Percentiles rank a stretch among this genome's conserved stretches.
These are phyloP conservation scores for Abrostola tripartita DNA, from an alignment of 2,888 invertebrate genomes.

Conservation along the genomic window DNA sequence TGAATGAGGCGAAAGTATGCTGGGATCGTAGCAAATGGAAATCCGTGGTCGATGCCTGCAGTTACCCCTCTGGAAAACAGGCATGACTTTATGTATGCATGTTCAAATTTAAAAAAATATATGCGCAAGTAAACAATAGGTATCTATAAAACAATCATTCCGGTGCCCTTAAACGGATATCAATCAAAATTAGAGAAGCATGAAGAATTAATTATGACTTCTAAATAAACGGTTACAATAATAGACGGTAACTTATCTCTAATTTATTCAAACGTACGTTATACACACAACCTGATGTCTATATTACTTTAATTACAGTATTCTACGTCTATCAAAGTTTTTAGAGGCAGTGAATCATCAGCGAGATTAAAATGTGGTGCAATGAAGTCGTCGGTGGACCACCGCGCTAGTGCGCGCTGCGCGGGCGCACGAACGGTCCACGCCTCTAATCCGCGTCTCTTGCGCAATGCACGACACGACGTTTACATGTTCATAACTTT, in stretches of 20 bases:
- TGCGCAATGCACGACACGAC: conserved; percentile 63
- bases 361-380: conserved; percentile 55
- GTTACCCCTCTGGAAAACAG: too few relatives aligned
- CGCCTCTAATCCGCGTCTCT: conserved; percentile 68
- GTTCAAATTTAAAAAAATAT: too few relatives aligned
- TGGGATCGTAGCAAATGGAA: too few relatives aligned
- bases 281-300: conserved; percentile 27
- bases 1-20: too few relatives aligned
- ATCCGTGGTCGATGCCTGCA: too few relatives aligned
- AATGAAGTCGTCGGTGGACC: conserved; percentile 64
- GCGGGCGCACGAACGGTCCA: conserved; percentile 64
- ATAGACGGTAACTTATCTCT: conserved; percentile 8
- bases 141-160: too few relatives aligned
- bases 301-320: conserved; percentile 46
- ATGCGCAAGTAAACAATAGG: too few relatives aligned
- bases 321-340: conserved; percentile 45
- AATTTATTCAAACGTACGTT: conserved; percentile 15
- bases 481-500: conserved; percentile 55
- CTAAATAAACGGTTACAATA: background rate
- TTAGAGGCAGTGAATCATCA: conserved; percentile 57
- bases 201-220: background rate
- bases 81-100: too few relatives aligned
- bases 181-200: too few relatives aligned
- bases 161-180: too few relatives aligned
- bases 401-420: conserved; percentile 56